Percentiles rank a stretch among this genome's conserved stretches.
These are phyloP conservation scores for Hipparchia sbordonii DNA, from an alignment of 2,888 invertebrate genomes.

Conservation along the genomic window DNA sequence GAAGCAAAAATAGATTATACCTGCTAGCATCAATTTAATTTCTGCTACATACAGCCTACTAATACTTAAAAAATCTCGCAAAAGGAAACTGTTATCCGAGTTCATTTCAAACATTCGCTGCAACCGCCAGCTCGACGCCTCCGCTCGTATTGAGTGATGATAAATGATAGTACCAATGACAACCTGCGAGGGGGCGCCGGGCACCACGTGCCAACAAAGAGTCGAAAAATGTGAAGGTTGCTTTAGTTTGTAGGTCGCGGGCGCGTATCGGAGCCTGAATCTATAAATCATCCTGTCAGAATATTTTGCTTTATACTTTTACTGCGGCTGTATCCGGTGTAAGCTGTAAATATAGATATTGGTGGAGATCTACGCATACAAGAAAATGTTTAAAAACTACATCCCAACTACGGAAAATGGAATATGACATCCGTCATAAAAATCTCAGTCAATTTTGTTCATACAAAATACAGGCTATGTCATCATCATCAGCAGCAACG, in stretches of 20 bases:
- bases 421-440: too few relatives aligned
- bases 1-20: neutral
- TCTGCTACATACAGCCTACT: neutral
- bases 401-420: too few relatives aligned
- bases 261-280: slow-evolving; percentile 71
- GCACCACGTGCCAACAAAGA: slow-evolving; percentile 78
- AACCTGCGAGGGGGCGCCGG: slow-evolving; percentile 69
- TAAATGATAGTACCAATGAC: slow-evolving; percentile 77
- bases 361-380: too few relatives aligned
- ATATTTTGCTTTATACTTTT: slow-evolving; percentile 52
- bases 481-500: too few relatives aligned
- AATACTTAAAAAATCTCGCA: slow-evolving; percentile 8
- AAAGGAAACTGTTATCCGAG: slow-evolving; percentile 38
- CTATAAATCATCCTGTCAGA: slow-evolving; percentile 77
- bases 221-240: slow-evolving; percentile 80
- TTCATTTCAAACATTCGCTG: slow-evolving; percentile 47
- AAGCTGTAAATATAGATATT: neutral
- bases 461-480: too few relatives aligned
- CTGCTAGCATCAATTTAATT: too few relatives aligned
- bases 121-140: slow-evolving; percentile 78
- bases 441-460: too few relatives aligned
- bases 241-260: slow-evolving; percentile 80
- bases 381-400: too few relatives aligned
- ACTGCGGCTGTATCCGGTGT: slow-evolving; percentile 21
- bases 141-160: slow-evolving; percentile 80